phyloP scores from a whole-genome alignment of 1,140 invertebrate genomes.

The Dufourea novaeangliae region DNA sequence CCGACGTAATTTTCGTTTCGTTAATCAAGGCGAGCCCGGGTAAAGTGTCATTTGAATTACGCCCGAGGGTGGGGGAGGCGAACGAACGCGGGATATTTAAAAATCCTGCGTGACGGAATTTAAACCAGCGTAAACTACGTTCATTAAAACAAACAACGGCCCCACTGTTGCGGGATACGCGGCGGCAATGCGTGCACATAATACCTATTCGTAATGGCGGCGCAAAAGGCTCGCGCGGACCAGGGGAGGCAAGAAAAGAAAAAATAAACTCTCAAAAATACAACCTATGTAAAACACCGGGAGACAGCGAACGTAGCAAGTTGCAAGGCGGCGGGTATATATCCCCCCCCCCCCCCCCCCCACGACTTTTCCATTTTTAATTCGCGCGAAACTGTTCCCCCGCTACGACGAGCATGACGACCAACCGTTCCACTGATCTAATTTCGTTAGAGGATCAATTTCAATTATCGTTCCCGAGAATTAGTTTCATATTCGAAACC shows the following conservation, averaged over 20 bases:
- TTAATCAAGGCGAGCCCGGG: slow-evolving; percentile 43
- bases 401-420: background rate
- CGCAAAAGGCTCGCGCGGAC: background rate
- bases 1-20: slow-evolving; percentile 10
- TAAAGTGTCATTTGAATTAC: slow-evolving; percentile 40
- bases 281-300: slow-evolving; percentile 42
- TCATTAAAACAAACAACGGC: slow-evolving; percentile 51
- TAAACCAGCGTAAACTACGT: slow-evolving; percentile 51
- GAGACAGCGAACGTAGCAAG: slow-evolving; percentile 32
- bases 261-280: slow-evolving; percentile 50
- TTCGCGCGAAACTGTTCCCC: slow-evolving; percentile 4
- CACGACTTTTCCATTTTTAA: slow-evolving; percentile 28
- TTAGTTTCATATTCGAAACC: background rate
- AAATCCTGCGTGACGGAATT: slow-evolving; percentile 35
- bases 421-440: background rate
- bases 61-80: too few species aligned
- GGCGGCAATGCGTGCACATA: slow-evolving; percentile 37
- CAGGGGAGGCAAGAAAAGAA: background rate
- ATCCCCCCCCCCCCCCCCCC: background rate
- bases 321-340: slow-evolving; percentile 17
- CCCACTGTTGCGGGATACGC: slow-evolving; percentile 36
- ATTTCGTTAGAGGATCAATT: background rate
- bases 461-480: background rate
- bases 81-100: slow-evolving; percentile 41
- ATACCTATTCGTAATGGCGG: background rate